Conservation (phyloP, 92 coral and sea anemone genomes). For the Parazoanthus atlanticus region DNA sequence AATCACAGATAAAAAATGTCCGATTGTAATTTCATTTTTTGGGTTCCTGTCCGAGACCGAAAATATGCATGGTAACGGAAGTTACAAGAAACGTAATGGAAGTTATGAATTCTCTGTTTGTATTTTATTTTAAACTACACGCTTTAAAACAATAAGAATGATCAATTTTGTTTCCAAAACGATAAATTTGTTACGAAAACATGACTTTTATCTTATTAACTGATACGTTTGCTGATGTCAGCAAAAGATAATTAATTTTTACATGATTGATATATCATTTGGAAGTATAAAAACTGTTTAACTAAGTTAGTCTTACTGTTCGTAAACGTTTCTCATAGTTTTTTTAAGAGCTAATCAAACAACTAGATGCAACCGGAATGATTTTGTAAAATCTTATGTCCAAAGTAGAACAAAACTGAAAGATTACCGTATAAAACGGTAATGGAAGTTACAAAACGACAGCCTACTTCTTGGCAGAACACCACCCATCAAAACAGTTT, state of each 20-base stretch:
- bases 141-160: not conserved
- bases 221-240: conserved; percentile 12
- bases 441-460: conserved; percentile 27
- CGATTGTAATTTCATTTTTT: not conserved
- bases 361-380: conserved; percentile 10
- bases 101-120: conserved; percentile 19
- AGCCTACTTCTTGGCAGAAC: conserved; percentile 13
- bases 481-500: conserved; percentile 21
- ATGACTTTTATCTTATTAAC: not conserved
- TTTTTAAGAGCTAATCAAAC: conserved; percentile 3
- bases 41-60: conserved; percentile 14
- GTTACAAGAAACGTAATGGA: conserved; percentile 23
- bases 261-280: not conserved
- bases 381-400: conserved; percentile 13
- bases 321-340: not conserved
- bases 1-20: not conserved
- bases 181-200: not conserved
- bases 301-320: conserved; percentile 13
- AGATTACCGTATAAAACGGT: not conserved
- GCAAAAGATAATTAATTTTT: conserved; percentile 1
- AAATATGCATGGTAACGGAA: conserved; percentile 30
- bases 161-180: not conserved
- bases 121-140: conserved; percentile 19
- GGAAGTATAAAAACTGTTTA: conserved; percentile 11
- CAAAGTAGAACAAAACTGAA: not conserved